Base-by-base conservation (phyloP, 2,888 invertebrate genomes). In the Amphimallon solstitiale region DNA sequence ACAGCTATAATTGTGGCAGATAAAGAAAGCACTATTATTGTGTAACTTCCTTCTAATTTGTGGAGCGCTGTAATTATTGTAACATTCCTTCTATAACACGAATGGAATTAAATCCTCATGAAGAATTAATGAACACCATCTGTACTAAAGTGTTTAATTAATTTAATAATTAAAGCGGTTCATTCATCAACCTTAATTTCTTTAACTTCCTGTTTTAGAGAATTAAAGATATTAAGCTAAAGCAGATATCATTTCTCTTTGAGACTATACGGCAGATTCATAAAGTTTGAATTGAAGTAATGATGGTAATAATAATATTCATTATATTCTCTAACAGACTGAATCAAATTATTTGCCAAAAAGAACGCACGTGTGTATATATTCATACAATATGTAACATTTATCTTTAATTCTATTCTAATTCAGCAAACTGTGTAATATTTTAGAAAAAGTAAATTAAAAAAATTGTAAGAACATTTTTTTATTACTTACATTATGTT, bases 141-240 rank as follows among this genome's bases (percentile, higher is more conserved):
- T 54, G 54, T 54, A 17, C 54, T 21, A 38, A 29, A 21, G 38
- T 38, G n/a, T 38, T 54, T 54, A 54, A 54, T 54, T 54, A 54
- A 38, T 54, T 54, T 37, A 38, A 54, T 54, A 54, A 54, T 54
- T 54, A 54, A 19, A 54, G 21, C 12, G 15, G 38, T 54, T 38
- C 54, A 54, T 38, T 54, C 54, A 54, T 38, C 54, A 54, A 38
- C 54, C 15, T 54, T 38, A 54, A 54, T 54, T 54, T 54, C 37
- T 54, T 38, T 54, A n/a, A 38, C 54, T 54, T 54, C 54, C 54
- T 54, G 54, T 54, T 54, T 29, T 29, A 9, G 23, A 48, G 23
- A 48, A 48, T 12, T 48, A 29, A 29, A 5, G 29, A 29, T 29
- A 29, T 29, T 29, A 7, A 9, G 9, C 29, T 29, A 9, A 29